phyloP scores from a whole-genome alignment of 2,888 invertebrate species.

The Quadroppia sp. region DNA sequence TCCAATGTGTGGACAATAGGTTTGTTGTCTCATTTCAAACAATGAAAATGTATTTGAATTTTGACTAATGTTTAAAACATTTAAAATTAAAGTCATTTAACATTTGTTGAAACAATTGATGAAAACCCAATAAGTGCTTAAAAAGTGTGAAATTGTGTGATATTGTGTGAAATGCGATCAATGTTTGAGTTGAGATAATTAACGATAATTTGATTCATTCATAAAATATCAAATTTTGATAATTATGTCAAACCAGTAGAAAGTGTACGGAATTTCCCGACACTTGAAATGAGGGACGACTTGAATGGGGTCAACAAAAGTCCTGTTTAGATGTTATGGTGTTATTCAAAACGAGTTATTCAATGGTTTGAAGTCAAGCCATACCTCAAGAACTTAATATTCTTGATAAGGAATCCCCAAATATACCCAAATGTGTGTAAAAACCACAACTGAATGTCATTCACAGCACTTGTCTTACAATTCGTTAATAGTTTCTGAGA shows the following conservation, averaged over 20 bases:
- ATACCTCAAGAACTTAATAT: not conserved
- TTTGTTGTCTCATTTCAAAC: no score
- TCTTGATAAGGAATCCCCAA: not conserved
- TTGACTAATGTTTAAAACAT: no score
- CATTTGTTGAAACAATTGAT: no score
- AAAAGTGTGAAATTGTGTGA: no score
- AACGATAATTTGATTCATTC: not conserved
- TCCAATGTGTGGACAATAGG: no score
- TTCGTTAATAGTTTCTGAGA: not conserved
- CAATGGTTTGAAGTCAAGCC: not conserved
- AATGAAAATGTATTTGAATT: no score
- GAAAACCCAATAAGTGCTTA: no score
- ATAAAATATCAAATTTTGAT: not conserved
- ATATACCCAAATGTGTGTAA: slow-evolving; percentile 2
- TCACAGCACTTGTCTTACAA: not conserved
- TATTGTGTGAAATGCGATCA: not conserved
- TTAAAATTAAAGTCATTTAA: no score
- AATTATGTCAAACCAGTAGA: slow-evolving; percentile 13
- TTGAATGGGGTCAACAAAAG: slow-evolving; percentile 5
- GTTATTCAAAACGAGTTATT: slow-evolving; percentile 32
- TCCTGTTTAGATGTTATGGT: not conserved
- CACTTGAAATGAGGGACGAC: not conserved
- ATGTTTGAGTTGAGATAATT: not conserved
- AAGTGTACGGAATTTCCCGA: not conserved
- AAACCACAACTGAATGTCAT: slow-evolving; percentile 14